Conservation (phyloP, 2,888 invertebrate genomes). For the Sussaba pulchella region DNA sequence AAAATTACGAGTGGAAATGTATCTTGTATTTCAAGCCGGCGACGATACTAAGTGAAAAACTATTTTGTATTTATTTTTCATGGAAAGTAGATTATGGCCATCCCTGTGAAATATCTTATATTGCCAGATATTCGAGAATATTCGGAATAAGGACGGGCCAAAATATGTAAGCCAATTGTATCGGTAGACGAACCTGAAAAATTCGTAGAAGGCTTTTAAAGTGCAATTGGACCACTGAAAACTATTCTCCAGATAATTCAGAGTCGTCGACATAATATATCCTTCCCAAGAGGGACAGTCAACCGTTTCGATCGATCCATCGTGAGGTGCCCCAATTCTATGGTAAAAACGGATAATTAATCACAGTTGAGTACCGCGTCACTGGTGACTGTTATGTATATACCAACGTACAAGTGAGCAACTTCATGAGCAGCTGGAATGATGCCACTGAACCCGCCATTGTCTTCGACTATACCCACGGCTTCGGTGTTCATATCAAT, state of each 20-base stretch:
- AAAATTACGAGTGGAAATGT: too few species aligned
- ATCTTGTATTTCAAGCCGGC: too few species aligned
- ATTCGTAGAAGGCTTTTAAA: conserved; percentile 70
- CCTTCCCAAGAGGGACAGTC: conserved; percentile 69
- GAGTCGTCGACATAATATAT: conserved; percentile 74
- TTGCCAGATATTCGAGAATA: too few species aligned
- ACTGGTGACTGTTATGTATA: background rate
- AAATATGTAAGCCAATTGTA: too few species aligned
- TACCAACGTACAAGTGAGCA: conserved; percentile 79
- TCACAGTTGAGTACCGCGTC: background rate
- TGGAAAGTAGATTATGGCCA: too few species aligned
- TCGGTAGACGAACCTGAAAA: conserved; percentile 71
- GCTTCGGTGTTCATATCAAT: conserved; percentile 72
- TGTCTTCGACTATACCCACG: conserved; percentile 79
- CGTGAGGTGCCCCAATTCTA: conserved; percentile 79
- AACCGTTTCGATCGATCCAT: conserved; percentile 65
- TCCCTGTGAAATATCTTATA: too few species aligned
- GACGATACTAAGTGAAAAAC: too few species aligned
- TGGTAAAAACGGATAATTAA: background rate
- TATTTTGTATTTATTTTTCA: too few species aligned
- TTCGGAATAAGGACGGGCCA: too few species aligned
- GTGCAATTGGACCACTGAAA: conserved; percentile 78
- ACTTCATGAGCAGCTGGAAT: conserved; percentile 79
- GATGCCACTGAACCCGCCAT: conserved; percentile 79
- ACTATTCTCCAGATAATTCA: conserved; percentile 69